Conservation (phyloP, 2,113 vertebrate genomes). For the Archilochus colubris region DNA sequence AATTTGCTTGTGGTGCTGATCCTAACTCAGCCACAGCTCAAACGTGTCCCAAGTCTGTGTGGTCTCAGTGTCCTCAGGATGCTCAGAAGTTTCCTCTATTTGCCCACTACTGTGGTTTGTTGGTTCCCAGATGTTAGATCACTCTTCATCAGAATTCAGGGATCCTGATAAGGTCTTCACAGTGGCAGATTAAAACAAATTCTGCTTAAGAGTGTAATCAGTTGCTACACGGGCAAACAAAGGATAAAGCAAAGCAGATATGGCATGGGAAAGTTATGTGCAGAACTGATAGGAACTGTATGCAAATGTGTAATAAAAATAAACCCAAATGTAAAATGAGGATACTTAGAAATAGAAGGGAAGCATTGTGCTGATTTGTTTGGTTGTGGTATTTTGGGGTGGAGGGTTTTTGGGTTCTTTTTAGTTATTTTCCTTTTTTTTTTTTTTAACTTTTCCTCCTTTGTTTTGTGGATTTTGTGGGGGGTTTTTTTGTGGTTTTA, state of each 20-base stretch:
- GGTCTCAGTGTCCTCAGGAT: neutral
- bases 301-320: conserved; percentile 25
- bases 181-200: neutral
- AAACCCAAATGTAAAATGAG: neutral
- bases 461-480: too few species aligned
- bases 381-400: neutral
- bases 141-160: neutral
- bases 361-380: neutral
- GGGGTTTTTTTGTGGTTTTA: too few species aligned
- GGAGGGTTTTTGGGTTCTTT: too few species aligned
- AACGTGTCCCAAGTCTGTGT: neutral
- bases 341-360: neutral
- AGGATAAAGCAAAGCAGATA: neutral
- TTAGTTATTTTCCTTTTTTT: too few species aligned
- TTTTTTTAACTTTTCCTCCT: too few species aligned
- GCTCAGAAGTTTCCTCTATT: neutral
- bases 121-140: neutral
- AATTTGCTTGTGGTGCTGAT: neutral
- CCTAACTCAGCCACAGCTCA: neutral
- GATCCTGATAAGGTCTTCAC: neutral
- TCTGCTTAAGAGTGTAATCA: neutral
- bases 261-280: neutral
- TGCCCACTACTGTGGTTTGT: neutral
- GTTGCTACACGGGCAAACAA: neutral
- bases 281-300: neutral